phyloP scores from a whole-genome alignment of 2,113 vertebrate genomes.

The Steatornis caripensis region DNA sequence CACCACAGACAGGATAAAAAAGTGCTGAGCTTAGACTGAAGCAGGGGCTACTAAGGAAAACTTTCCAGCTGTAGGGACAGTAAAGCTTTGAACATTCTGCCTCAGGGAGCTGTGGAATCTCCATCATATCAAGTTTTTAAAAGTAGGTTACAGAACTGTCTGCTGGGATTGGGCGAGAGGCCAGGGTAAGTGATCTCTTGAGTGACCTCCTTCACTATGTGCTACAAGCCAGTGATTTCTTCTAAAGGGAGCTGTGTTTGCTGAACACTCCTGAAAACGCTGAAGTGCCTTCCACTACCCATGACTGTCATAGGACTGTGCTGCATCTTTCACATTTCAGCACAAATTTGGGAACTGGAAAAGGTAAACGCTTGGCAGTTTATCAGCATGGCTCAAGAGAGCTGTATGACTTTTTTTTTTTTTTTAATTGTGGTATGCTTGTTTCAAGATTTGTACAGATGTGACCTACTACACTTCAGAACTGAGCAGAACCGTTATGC shows the following conservation, averaged over 20 bases:
- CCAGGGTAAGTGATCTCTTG: background rate
- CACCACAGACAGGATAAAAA: background rate
- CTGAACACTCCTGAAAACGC: background rate
- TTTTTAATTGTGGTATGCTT: background rate
- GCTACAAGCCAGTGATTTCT: background rate
- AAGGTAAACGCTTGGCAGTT: background rate
- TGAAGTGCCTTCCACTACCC: background rate
- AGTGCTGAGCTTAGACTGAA: background rate
- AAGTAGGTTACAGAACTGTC: background rate
- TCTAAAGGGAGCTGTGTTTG: background rate
- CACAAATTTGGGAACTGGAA: background rate
- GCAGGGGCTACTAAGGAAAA: background rate
- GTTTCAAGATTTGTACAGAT: background rate
- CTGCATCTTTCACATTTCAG: background rate
- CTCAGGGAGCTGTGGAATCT: background rate
- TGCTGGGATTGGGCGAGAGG: background rate
- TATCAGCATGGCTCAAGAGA: background rate
- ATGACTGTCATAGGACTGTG: background rate
- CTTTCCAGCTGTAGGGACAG: background rate
- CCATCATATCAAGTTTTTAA: background rate
- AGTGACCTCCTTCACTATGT: background rate
- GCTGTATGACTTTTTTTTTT: background rate
- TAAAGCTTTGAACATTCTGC: background rate
- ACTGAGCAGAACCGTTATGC: background rate
- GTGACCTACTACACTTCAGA: background rate